These are phyloP conservation scores for Zaprionus obscuricornis DNA, from an alignment of 2,888 invertebrate species.

Conservation along the genomic window DNA sequence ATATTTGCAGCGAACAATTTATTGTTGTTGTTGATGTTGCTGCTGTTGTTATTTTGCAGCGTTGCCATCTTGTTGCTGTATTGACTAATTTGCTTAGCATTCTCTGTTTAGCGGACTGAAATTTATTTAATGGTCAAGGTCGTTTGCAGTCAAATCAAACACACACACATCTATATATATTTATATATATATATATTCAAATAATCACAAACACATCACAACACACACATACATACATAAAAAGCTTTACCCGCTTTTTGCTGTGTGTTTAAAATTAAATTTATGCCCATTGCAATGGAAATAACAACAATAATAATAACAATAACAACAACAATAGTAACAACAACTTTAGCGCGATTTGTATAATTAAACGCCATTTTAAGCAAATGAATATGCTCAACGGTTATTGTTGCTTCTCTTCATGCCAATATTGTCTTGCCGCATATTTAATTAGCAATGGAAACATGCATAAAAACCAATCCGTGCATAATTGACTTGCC, in stretches of 20 bases:
- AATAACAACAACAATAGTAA: conserved; percentile 22
- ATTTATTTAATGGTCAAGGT: conserved; percentile 78
- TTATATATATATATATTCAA: background rate
- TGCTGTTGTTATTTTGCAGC: conserved; percentile 28
- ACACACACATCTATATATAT: conserved; percentile 18
- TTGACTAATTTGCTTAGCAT: conserved; percentile 71
- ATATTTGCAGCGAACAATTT: background rate
- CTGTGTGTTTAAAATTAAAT: conserved; percentile 19
- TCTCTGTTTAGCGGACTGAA: conserved; percentile 43
- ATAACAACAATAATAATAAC: conserved; percentile 23
- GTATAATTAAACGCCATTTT: conserved; percentile 72
- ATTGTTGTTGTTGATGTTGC: conserved; percentile 7
- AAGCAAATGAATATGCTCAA: conserved; percentile 63
- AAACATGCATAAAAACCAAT: conserved; percentile 63
- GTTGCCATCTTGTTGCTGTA: conserved; percentile 69
- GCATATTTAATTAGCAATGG: conserved; percentile 74
- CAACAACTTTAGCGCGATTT: conserved; percentile 41
- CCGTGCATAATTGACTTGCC: conserved; percentile 67
- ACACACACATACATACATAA: conserved; percentile 4
- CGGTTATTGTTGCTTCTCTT: conserved; percentile 20
- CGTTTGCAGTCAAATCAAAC: conserved; percentile 67
- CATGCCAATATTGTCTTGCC: conserved; percentile 35
- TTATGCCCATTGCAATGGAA: conserved; percentile 22
- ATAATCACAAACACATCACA: conserved; percentile 6
- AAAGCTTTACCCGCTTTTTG: conserved; percentile 13